Evolutionary conservation across 2,888 invertebrate genomes (phyloP), one percentile per base, ranked within the genome.

Genomic region (Sarcophaga rosellei): DNA sequence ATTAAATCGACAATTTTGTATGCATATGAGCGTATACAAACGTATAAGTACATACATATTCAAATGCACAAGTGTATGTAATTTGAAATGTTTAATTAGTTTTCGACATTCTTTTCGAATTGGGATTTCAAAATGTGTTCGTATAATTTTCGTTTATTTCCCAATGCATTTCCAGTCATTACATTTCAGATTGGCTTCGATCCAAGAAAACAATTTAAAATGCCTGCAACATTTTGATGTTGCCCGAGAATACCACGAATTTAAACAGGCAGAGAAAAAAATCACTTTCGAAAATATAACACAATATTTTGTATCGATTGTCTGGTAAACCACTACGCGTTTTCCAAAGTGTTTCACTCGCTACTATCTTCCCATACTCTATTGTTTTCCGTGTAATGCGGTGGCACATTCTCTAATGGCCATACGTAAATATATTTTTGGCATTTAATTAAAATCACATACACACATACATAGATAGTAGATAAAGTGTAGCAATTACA

Each of bases 391-490:
- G n/a, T 53, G 21, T 80, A 57, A 25, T 57, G 1, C 11, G 23
- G 35, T 80, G 63, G 76, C 25, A 23, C n/a, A 61, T 69, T 81
- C 63, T 35, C 65, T 78, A 74, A 57, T 61, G 80, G 35, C 65
- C 63, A 77, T 59, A 77, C 17, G 15, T 66, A 83, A 81, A 69
- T 73, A 70, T 59, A 66, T 15, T 4, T 15, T 15, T 53, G 53
- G 53, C 62, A 57, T 61, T 75, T 81, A 86, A 81, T 86, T 86
- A 81, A 84, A 83, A 75, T 53, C 77, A 45, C 53, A 53, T 65
- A 76, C 75, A 72, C 17, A 17, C 15, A 47, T 15, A 35, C 8
- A 35, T 5, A 53, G 17, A 53, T 17, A 17, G 10, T 53, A 5
- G 5, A 53, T 53, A 53, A 17, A 47, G 47, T 35, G 10, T 35